Percentiles rank a stretch among this genome's conserved stretches.
phyloP scores from a whole-genome alignment of 2,888 invertebrate species.

The Eupithecia tripunctaria region DNA sequence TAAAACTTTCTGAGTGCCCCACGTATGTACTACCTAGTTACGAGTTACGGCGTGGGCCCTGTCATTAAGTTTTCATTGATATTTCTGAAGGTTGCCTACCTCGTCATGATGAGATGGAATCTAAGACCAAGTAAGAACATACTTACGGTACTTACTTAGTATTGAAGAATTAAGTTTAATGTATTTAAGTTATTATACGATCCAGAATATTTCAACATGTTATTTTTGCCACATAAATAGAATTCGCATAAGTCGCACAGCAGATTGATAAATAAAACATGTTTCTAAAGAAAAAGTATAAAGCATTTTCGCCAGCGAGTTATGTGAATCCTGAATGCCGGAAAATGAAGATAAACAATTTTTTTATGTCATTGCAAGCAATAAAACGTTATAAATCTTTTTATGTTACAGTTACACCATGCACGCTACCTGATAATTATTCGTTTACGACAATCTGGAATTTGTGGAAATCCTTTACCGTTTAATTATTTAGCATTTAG shows the following conservation, averaged over 20 bases:
- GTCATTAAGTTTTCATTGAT: background rate
- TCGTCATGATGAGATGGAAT: background rate
- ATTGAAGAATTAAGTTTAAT: constrained; percentile 1
- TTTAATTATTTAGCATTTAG: constrained; percentile 67
- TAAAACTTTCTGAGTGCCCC: too few relatives aligned
- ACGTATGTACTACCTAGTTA: background rate
- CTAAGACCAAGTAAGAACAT: background rate
- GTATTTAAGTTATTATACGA: background rate
- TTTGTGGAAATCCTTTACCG: constrained; percentile 43
- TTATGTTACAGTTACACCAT: constrained; percentile 49
- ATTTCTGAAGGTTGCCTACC: background rate
- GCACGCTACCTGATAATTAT: constrained; percentile 61
- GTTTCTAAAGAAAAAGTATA: constrained; percentile 41
- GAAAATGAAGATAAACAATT: constrained; percentile 59
- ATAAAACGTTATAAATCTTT: constrained; percentile 63
- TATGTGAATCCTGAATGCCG: constrained; percentile 82
- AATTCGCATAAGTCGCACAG: constrained; percentile 74
- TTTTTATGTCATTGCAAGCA: constrained; percentile 64
- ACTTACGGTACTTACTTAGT: background rate
- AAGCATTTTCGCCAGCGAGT: constrained; percentile 67
- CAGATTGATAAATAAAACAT: constrained; percentile 49
- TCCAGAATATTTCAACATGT: background rate
- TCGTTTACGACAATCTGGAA: constrained; percentile 58
- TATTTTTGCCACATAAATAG: constrained; percentile 35
- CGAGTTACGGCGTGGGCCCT: background rate